Evolutionary conservation across 2,797 vertebrate genomes (phyloP).

Genomic region (Falco biarmicus): DNA sequence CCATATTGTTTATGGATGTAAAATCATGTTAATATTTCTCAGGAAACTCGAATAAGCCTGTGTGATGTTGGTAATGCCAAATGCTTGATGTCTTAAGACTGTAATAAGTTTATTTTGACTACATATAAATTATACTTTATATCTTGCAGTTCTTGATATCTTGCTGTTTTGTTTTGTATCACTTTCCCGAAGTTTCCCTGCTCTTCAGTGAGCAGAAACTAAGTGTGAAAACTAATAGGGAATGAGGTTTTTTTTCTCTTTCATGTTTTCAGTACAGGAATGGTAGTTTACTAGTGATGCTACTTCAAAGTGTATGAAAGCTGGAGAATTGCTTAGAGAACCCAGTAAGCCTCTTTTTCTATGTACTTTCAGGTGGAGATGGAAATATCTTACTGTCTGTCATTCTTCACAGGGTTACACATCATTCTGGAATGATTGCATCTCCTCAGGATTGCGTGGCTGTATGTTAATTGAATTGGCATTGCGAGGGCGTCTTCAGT

Average conservation of each 20-base stretch:
- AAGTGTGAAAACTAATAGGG: background rate
- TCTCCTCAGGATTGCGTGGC: slow-evolving; percentile 93
- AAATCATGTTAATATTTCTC: background rate
- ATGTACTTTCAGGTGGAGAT: background rate
- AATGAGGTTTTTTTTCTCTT: background rate
- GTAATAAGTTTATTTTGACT: background rate
- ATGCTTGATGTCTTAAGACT: background rate
- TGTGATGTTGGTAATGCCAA: background rate
- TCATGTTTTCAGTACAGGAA: background rate
- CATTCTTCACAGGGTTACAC: slow-evolving; percentile 88
- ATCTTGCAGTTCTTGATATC: background rate
- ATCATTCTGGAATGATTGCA: slow-evolving; percentile 98
- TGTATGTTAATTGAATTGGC: slow-evolving; percentile 96
- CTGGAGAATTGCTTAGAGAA: background rate
- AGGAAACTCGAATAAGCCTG: background rate
- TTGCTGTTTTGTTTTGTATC: background rate
- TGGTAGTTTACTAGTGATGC: background rate
- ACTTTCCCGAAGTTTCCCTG: background rate
- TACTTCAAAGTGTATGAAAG: background rate
- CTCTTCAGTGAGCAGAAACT: background rate
- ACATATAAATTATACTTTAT: background rate
- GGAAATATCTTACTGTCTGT: slow-evolving; percentile 10
- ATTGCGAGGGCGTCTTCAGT: slow-evolving; percentile 88
- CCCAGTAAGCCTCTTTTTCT: background rate
- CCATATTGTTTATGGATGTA: background rate